phyloP scores from a whole-genome alignment of 2,888 invertebrate genomes.

The Agrochola circellaris region DNA sequence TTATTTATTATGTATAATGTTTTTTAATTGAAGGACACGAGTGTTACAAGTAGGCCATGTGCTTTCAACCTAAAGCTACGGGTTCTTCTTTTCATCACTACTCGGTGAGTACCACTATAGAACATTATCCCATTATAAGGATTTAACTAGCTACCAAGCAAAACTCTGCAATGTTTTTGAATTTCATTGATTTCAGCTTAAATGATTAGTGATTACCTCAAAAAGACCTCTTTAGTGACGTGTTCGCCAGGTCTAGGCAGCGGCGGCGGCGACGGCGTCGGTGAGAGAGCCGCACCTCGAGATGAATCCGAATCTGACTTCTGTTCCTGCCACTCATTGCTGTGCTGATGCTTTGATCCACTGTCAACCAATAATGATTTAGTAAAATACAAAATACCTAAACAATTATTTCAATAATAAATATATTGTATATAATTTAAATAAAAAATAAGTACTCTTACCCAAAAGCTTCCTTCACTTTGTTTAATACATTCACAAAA shows the following conservation, averaged over 20 bases:
- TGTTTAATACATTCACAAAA: constrained; percentile 86
- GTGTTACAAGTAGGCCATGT: not conserved
- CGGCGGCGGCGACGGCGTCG: constrained; percentile 86
- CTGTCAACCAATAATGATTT: constrained; percentile 62
- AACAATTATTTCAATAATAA: not conserved
- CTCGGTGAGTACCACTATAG: not conserved
- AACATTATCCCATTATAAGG: not conserved
- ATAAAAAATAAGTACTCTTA: constrained; percentile 68
- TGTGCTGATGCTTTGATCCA: constrained; percentile 74
- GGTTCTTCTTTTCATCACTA: not conserved
- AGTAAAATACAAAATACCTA: not conserved
- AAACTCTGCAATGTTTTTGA: not conserved
- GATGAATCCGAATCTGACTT: constrained; percentile 84
- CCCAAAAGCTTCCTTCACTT: constrained; percentile 86
- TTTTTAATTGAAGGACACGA: not conserved
- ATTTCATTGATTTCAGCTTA: not conserved
- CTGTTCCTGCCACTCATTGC: constrained; percentile 78
- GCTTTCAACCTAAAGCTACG: not conserved
- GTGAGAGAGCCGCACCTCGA: constrained; percentile 75
- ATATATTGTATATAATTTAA: too few species aligned
- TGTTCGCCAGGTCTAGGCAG: constrained; percentile 80
- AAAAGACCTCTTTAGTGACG: constrained; percentile 83
- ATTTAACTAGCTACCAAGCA: constrained; percentile 15
- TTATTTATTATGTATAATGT: not conserved
- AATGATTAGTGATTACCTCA: constrained; percentile 76